Evolutionary conservation across 2,888 invertebrate genomes (phyloP), one percentile per base, ranked within the genome.

Genomic region (Ophion obscuratus): DNA sequence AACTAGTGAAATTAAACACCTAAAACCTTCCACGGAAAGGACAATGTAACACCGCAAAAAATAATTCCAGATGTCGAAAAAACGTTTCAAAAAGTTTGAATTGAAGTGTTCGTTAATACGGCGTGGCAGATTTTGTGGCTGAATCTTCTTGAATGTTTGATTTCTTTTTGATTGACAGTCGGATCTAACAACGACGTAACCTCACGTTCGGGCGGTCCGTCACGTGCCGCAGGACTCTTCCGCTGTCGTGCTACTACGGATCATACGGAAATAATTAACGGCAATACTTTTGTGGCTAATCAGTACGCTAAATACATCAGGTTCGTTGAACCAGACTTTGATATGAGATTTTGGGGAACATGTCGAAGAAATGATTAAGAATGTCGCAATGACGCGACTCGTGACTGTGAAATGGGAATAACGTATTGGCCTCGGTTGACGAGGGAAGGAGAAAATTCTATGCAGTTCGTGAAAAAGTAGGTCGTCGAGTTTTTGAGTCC

Each of bases 121-220:
- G 14, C 14, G 17, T 9, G 40, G 40, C 40, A 14, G 17, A 1
- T 3, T 53, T 53, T 53, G 53, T 53, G 17, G 53, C 53, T 53
- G 14, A 17, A 53, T 53, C 53, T 53, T 53, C 53, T 53, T 53
- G 53, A 53, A 53, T 53, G 53, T 53, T 53, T 53, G 53, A 53
- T 53, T 53, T 53, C 53, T 53, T 53, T 53, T 53, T 53, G 53
- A 53, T 53, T 53, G 53, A 53, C 53, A 53, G 53, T 53, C 53
- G 53, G 53, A 53, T 53, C 53, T 53, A 53, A 53, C 53, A 2
- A 53, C 53, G 2, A 53, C 17, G 53, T 53, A 53, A 53, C 53
- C 53, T 53, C 47, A 47, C 47, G 47, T 47, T 53, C 53, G 14
- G 14, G 53, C 53, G 53, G 53, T 53, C 14, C 53, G 53, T 53